These are phyloP conservation scores for Orthosia gracilis DNA, from an alignment of 2,888 invertebrate species.

Conservation along the genomic window DNA sequence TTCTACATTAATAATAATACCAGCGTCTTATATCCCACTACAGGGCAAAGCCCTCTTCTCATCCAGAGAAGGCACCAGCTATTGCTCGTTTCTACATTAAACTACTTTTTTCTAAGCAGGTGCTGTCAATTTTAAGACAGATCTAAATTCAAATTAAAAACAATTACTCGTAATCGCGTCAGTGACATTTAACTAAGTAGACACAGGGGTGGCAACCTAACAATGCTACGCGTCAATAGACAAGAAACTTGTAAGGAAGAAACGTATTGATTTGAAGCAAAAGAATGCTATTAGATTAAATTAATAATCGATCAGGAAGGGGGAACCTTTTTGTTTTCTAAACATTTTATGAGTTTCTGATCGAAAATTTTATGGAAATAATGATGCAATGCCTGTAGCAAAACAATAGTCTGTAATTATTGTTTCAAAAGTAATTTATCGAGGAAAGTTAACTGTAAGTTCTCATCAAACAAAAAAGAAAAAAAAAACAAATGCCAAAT, in stretches of 20 bases:
- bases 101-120: conserved; percentile 25
- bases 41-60: too few relatives aligned
- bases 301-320: conserved; percentile 16
- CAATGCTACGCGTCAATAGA: conserved; percentile 47
- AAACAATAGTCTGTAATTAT: background rate
- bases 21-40: too few relatives aligned
- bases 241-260: conserved; percentile 10
- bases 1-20: conserved; percentile 6
- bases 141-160: conserved; percentile 34
- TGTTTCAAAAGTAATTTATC: background rate
- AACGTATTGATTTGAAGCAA: conserved; percentile 4
- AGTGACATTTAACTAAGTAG: conserved; percentile 47
- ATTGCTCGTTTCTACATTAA: conserved; percentile 20
- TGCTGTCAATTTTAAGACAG: conserved; percentile 22
- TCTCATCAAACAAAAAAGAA: background rate
- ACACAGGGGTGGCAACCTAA: conserved; percentile 31
- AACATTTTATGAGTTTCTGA: background rate
- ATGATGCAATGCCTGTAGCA: too few relatives aligned
- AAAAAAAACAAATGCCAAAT: background rate
- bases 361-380: background rate
- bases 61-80: too few relatives aligned
- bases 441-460: background rate
- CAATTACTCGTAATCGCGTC: conserved; percentile 35
- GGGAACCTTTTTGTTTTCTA: background rate
- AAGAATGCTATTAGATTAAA: conserved; percentile 28